Evolutionary conservation across 1,140 invertebrate species (phyloP), one percentile per base, ranked within the genome.

Genomic region (Papilio machaon): DNA sequence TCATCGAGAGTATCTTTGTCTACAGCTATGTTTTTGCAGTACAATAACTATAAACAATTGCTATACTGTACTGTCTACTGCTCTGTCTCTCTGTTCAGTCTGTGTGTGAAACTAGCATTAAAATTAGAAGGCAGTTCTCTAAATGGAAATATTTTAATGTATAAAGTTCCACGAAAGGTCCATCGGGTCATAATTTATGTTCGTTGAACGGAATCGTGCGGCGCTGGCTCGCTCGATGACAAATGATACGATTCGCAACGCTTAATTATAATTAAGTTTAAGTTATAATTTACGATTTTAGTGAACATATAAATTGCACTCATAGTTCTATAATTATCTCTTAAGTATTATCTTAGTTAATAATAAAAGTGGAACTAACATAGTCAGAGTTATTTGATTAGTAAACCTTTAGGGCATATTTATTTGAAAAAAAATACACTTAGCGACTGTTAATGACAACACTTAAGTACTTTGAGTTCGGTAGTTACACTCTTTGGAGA

Each of bases 71-170:
- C 11, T 49, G 47, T 49, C 47, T 13, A 49, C 10, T 49, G 11
- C 10, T 49, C 47, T 49, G 47, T 49, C 11, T 49, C 11, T 49
- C 47, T 49, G 47, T 2, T 11, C 0, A 13, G 13, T 13, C 4
- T 3, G 3, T n/a, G 54, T 58, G 54, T 58, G 17, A n/a, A 19
- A 58, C 54, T 19, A 58, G 54, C 54, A 52, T 58, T 38, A 60
- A 54, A 58, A 58, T 78, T 23, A 54, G 11, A 52, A 78, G n/a
- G 30, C 75, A 23, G 49, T 54, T 77, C n/a, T 47, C n/a, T 38
- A 54, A 76, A 54, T 78, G 75, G 75, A 43, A 78, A 60, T 35
- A 70, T 78, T 58, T 78, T 78, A 76, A 49, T 75, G n/a, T 76
- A 35, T 30, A 76, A 54, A 23, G 74, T 76, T 76, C 74, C 74